Conservation (phyloP, 2,113 vertebrate genomes). For the Pteronura brasiliensis region DNA sequence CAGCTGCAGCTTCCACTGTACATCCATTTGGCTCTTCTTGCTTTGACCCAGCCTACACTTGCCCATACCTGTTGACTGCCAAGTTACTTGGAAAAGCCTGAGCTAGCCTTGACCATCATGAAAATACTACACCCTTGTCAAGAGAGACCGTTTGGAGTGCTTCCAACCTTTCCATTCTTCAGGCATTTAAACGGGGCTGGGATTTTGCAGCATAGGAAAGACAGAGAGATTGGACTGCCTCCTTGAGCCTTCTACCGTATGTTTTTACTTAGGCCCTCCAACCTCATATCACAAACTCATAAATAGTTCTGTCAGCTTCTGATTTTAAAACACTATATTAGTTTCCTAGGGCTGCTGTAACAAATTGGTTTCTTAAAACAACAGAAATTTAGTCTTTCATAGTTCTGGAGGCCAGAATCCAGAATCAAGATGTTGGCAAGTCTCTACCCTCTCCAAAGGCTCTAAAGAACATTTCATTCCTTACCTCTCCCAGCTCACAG, state of each 20-base stretch:
- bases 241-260: background rate
- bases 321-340: background rate
- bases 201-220: background rate
- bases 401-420: background rate
- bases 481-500: background rate
- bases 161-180: background rate
- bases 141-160: background rate
- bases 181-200: background rate
- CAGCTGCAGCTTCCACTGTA: background rate
- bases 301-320: background rate
- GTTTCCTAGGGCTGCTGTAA: background rate
- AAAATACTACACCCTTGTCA: background rate
- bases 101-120: background rate
- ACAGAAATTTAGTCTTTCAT: background rate
- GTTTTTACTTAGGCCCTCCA: background rate
- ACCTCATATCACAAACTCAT: background rate
- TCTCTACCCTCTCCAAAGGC: accelerated
- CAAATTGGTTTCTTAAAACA: background rate
- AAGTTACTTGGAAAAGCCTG: background rate
- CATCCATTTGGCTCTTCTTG: background rate
- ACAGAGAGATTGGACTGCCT: background rate
- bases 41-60: background rate
- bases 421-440: background rate
- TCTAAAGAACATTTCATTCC: background rate
- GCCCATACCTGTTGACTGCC: background rate